Base-by-base conservation (phyloP, 2,113 vertebrate species). In the Laterallus jamaicensis region DNA sequence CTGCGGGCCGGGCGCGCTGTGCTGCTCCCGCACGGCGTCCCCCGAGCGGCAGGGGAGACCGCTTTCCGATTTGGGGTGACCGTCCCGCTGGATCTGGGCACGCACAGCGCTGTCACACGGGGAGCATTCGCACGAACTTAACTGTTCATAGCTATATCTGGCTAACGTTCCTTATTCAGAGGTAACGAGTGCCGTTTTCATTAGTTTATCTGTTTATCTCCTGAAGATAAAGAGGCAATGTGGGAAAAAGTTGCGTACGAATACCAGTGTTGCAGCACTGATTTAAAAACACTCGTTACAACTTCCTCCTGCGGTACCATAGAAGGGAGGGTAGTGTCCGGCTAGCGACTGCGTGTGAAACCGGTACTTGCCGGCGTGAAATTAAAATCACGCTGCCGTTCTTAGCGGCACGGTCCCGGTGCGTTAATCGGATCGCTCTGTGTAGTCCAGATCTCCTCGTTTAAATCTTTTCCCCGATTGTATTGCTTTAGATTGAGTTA, bases 221-320 rank as follows among this genome's bases (percentile, higher is more conserved):
- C 31, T 20, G 69, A 19, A 82, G 89, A 66, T 79, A 77, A 93
- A 66, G 37, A 16, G 67, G 70, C 71, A 4, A 5, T 29, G 77
- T 88, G 89, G 81, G 76, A 16, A 62, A 67, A 92, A 91, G 84
- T 85, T 95, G 86, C 55, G 40, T 86, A 56, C 16, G 40, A 32
- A 9, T 42, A 21, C 16, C 66, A 82, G 80, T 91, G 91, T 91
- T 63, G 70, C 24, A 52, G 95, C 93, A 96, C 31, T 97, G 96
- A 97, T 97, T 96, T 92, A 92, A 91, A 95, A 82, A 71, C 47
- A 5, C 77, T 81, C 63, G 73, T 63, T 91, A 84, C 89, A 89
- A 95, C 96, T 96, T 97, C 95, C 96, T 97, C 77, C 94, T 96
- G 96, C 88, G 95, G 94, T 96, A 21, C 66, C 1, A 52, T 89